These are phyloP conservation scores for Melitaea athalia DNA, from an alignment of 2,888 invertebrate genomes.

Conservation along the genomic window DNA sequence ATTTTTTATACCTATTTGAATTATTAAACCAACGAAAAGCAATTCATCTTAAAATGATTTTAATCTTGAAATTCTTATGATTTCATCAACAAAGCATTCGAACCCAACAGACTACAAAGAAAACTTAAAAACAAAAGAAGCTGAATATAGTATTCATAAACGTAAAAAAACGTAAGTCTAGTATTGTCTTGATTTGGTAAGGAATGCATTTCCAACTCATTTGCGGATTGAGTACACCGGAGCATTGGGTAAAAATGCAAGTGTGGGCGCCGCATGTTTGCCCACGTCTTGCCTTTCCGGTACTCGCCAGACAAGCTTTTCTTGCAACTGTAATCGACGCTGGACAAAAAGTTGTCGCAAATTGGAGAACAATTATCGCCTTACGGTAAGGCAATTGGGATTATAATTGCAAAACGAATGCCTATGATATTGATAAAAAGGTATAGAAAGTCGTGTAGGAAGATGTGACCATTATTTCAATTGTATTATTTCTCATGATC, in stretches of 20 bases:
- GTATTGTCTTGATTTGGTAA: conserved; percentile 9
- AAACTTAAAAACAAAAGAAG: not conserved
- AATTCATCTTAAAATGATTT: too few relatives aligned
- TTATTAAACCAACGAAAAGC: too few relatives aligned
- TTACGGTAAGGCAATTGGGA: conserved; percentile 28
- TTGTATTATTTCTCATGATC: conserved; percentile 46
- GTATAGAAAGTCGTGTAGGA: conserved; percentile 66
- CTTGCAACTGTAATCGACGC: conserved; percentile 44
- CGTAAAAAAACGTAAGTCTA: not conserved
- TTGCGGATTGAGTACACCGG: conserved; percentile 31
- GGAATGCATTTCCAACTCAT: conserved; percentile 22
- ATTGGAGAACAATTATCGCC: conserved; percentile 37
- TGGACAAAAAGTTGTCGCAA: conserved; percentile 42
- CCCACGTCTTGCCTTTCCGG: conserved; percentile 58
- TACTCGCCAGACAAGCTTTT: conserved; percentile 60
- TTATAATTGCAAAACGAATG: conserved; percentile 24
- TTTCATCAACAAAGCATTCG: not conserved
- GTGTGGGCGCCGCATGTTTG: conserved; percentile 46
- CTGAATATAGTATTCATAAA: not conserved
- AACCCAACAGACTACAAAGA: not conserved
- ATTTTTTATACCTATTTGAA: too few relatives aligned
- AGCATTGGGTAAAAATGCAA: conserved; percentile 33
- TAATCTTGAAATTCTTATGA: too few relatives aligned
- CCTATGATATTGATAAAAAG: conserved; percentile 17
- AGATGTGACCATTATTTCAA: conserved; percentile 52